These are phyloP conservation scores for Eumeta japonica DNA, from an alignment of 1,140 invertebrate genomes.

Conservation along the genomic window DNA sequence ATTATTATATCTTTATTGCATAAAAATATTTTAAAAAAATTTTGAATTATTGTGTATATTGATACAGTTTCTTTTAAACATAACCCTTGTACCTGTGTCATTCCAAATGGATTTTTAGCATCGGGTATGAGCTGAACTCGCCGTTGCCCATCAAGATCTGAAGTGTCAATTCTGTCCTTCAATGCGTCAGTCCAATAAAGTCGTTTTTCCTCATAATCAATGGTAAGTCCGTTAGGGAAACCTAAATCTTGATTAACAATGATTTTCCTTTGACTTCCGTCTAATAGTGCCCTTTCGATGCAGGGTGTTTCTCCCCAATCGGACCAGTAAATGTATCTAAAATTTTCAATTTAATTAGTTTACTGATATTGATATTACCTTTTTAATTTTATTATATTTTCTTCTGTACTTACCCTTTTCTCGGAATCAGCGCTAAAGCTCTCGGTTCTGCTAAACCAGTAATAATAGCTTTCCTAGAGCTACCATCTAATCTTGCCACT, in stretches of 20 bases:
- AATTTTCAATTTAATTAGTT: not conserved
- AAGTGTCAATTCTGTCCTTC: slow-evolving; percentile 86
- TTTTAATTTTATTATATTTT: not conserved
- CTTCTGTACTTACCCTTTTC: slow-evolving; percentile 63
- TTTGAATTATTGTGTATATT: too few species aligned
- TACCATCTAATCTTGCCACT: slow-evolving; percentile 80
- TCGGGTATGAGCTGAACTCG: slow-evolving; percentile 69
- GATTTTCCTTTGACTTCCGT: slow-evolving; percentile 73
- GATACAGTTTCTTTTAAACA: too few species aligned
- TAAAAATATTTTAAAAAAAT: too few species aligned
- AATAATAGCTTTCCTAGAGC: slow-evolving; percentile 70
- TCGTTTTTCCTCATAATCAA: slow-evolving; percentile 77
- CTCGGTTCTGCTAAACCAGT: slow-evolving; percentile 71
- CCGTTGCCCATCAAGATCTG: slow-evolving; percentile 79
- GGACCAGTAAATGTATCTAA: slow-evolving; percentile 84
- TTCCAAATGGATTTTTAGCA: slow-evolving; percentile 73
- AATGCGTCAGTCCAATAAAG: slow-evolving; percentile 91
- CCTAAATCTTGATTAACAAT: slow-evolving; percentile 77
- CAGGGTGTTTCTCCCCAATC: slow-evolving; percentile 82
- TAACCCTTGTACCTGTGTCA: slow-evolving; percentile 74
- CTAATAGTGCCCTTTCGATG: slow-evolving; percentile 82
- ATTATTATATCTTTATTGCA: slow-evolving; percentile 1
- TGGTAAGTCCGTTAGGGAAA: slow-evolving; percentile 87
- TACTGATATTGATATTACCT: not conserved
- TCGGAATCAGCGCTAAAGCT: slow-evolving; percentile 75